Base-by-base conservation (phyloP, 1,140 invertebrate species). In the Orussus abietinus region DNA sequence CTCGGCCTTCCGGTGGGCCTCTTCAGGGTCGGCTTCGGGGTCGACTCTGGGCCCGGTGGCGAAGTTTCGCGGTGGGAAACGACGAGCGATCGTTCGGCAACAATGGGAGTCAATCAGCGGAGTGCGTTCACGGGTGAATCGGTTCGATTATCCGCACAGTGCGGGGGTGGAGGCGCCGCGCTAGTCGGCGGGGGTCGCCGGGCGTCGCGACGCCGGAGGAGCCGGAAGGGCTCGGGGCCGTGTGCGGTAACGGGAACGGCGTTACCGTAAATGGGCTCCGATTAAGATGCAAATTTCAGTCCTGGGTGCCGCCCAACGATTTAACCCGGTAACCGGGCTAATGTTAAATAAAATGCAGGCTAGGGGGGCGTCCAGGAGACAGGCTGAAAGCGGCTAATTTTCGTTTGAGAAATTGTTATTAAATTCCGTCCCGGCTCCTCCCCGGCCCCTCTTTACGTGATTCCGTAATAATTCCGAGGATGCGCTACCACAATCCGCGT, bases 271-370 rank as follows among this genome's bases (percentile, higher is more conserved):
- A 64, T 55, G 64, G 57, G 47, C 37, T 41, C 55, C 58, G 66
- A 69, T 69, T 69, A 69, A 67, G 66, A 69, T 67, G 66, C 61
- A 69, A 69, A 69, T 69, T 69, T 52, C 44, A 12, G 29, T 22
- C 19, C 22, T 34, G 22, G 9, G 14, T 26, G 30, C 48, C 57
- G 47, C 49, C 49, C 54, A 54, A 62, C 62, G 55, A 64, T 64
- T 65, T 65, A 59, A 55, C 55, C 52, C 47, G 51, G 48, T 58
- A 63, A 65, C 59, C 53, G 49, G 53, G 51, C 51, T 58, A 53
- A 63, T 58, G 62, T 64, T 59, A 58, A 62, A 63, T 58, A 63
- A 64, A 63, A 64, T 52, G 47, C 54, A 44, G 30, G 34, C 38
- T 35, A 51, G 42, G 49, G 28, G 40, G 32, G 12, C 33, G 13